Percentiles rank a stretch among this genome's conserved stretches.
phyloP scores from a whole-genome alignment of 1,140 invertebrate species.

The Zaprionus lachaisei region DNA sequence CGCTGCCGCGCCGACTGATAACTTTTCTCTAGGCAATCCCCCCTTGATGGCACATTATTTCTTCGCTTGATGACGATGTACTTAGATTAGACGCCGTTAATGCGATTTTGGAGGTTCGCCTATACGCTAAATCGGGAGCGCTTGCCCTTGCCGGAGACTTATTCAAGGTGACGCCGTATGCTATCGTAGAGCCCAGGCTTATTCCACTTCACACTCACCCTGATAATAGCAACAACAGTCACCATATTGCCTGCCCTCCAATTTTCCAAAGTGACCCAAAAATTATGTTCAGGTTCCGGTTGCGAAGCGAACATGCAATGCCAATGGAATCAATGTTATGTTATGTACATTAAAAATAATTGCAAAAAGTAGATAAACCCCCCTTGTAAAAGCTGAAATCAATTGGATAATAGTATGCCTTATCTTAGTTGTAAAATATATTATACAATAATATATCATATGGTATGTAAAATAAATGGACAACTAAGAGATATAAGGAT shows the following conservation, averaged over 20 bases:
- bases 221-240: not conserved
- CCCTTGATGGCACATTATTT: slow-evolving; percentile 79
- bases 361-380: not conserved
- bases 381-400: too few species aligned
- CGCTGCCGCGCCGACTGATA: slow-evolving; percentile 54
- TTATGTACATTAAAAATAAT: not conserved
- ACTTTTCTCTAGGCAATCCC: slow-evolving; percentile 78
- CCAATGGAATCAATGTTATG: not conserved
- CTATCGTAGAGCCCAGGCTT: slow-evolving; percentile 13
- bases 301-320: not conserved
- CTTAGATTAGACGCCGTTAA: slow-evolving; percentile 51
- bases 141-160: slow-evolving; percentile 37
- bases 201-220: not conserved
- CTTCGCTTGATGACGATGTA: slow-evolving; percentile 68
- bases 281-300: not conserved
- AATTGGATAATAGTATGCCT: too few species aligned
- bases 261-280: not conserved
- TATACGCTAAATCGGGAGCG: slow-evolving; percentile 15
- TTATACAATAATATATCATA: too few species aligned
- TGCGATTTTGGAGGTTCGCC: slow-evolving; percentile 33
- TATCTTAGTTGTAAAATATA: too few species aligned
- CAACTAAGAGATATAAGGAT: too few species aligned
- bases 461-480: too few species aligned
- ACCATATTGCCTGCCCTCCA: not conserved
- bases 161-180: slow-evolving; percentile 40